Percentiles rank a stretch among this genome's conserved stretches.
These are phyloP conservation scores for Galerucella pusilla DNA, from an alignment of 2,888 invertebrate species.

Conservation along the genomic window DNA sequence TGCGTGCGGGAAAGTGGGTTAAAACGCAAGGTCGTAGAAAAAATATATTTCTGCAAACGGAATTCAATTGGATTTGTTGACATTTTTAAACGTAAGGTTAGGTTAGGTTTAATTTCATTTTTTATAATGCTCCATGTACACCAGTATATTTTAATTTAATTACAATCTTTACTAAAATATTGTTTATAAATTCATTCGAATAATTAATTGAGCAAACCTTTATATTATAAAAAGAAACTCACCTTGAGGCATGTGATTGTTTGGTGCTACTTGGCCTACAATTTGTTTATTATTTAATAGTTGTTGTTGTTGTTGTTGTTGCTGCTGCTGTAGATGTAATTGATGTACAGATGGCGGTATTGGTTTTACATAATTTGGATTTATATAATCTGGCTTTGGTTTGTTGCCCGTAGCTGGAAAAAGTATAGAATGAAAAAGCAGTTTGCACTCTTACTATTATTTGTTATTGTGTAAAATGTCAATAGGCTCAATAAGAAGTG, in stretches of 20 bases:
- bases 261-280: constrained; percentile 51
- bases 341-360: constrained; percentile 64
- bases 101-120: no score
- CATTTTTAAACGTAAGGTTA: no score
- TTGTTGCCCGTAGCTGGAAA: constrained; percentile 41
- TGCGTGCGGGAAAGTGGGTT: no score
- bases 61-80: no score
- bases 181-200: not conserved
- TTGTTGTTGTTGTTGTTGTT: constrained; percentile 44
- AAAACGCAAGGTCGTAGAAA: no score
- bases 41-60: no score
- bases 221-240: not conserved
- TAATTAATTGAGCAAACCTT: constrained; percentile 12
- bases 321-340: constrained; percentile 41
- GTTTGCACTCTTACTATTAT: no score
- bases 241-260: constrained; percentile 51
- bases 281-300: constrained; percentile 46
- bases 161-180: not conserved
- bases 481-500: no score
- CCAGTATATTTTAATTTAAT: no score
- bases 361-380: constrained; percentile 34
- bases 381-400: constrained; percentile 40
- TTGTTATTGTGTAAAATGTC: no score
- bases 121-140: no score
- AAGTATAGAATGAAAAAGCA: not conserved